Evolutionary conservation across 2,113 vertebrate species (phyloP).

Genomic region (Vidua macroura): DNA sequence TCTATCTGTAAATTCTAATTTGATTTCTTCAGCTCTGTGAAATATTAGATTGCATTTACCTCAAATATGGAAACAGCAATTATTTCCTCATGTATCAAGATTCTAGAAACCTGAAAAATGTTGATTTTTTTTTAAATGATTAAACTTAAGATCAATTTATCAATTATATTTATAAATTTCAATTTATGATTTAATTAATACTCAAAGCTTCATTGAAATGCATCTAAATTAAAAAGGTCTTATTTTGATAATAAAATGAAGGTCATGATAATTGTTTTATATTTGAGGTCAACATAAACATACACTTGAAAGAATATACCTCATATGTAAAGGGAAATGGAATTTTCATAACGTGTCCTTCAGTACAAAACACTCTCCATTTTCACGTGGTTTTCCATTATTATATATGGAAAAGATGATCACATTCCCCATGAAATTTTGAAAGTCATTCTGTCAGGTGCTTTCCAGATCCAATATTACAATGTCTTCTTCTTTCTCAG

Average conservation of each 20-base stretch:
- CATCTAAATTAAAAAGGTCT: background rate
- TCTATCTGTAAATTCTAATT: background rate
- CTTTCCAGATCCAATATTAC: background rate
- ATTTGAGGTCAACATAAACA: conserved; percentile 28
- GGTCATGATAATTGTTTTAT: background rate
- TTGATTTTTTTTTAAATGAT: background rate
- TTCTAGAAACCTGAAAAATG: background rate
- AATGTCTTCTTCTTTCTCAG: background rate
- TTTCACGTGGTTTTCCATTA: background rate
- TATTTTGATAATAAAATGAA: background rate
- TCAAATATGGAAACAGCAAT: background rate
- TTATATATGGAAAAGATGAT: background rate
- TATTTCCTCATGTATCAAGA: background rate
- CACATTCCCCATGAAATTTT: background rate
- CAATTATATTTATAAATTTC: background rate
- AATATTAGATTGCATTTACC: background rate
- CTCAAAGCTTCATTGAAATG: background rate
- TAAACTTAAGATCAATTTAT: background rate
- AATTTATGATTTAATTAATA: background rate
- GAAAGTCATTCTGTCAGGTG: background rate
- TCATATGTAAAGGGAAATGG: background rate
- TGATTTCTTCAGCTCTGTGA: background rate
- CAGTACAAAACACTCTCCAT: background rate
- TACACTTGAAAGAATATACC: background rate
- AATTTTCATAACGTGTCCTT: conserved; percentile 18